Conservation (phyloP, 1,140 invertebrate genomes). For the Frieseomelitta varia region DNA sequence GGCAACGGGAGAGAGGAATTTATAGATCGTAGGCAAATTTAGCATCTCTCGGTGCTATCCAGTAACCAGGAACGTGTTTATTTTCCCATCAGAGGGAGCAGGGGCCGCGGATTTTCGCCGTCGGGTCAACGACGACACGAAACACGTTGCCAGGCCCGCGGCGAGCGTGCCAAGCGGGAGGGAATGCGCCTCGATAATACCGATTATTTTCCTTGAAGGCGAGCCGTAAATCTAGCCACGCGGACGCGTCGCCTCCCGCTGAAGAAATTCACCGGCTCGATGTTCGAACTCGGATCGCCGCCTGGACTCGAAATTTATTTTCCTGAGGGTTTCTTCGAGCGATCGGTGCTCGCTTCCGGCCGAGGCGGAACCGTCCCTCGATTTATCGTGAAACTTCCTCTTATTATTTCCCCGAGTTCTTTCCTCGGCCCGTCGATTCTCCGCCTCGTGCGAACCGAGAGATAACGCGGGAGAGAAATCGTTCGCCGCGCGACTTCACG, state of each 20-base stretch:
- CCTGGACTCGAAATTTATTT: conserved; percentile 54
- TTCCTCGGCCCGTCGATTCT: neutral
- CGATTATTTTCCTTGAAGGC: conserved; percentile 57
- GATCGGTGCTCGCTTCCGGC: conserved; percentile 9
- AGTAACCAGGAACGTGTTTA: conserved; percentile 25
- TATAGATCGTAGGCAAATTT: conserved; percentile 14
- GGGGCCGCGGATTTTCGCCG: neutral
- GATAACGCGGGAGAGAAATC: conserved; percentile 11
- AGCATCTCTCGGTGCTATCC: neutral
- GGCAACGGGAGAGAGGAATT: neutral
- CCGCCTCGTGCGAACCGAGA: neutral
- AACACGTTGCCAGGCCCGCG: conserved; percentile 51
- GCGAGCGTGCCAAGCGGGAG: neutral
- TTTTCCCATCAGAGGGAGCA: conserved; percentile 25
- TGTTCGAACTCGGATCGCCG: conserved; percentile 4
- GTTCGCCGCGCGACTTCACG: conserved; percentile 21
- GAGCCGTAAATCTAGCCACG: neutral
- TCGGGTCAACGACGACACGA: conserved; percentile 41
- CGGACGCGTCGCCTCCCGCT: conserved; percentile 6
- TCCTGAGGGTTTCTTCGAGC: conserved; percentile 7
- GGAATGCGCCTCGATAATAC: conserved; percentile 12
- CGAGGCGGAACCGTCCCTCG: conserved; percentile 24
- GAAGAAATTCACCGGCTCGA: conserved; percentile 28
- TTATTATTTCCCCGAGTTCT: conserved; percentile 54
- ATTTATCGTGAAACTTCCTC: conserved; percentile 65